phyloP scores from a whole-genome alignment of 2,888 invertebrate species.

The Diarsia dahlii region DNA sequence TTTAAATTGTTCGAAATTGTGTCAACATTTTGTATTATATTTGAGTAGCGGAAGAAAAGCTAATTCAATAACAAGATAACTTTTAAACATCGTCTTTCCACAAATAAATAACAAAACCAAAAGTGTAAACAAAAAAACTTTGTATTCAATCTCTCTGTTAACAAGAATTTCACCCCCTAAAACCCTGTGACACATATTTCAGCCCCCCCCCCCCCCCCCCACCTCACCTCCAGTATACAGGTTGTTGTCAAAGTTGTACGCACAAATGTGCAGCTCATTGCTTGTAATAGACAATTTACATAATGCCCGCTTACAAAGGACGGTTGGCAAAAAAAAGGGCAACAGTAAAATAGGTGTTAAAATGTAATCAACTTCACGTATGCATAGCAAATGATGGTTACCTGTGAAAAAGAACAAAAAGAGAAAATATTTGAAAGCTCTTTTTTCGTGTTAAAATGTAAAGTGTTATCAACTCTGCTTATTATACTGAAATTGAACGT shows the following conservation, averaged over 20 bases:
- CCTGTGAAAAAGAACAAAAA: slow-evolving; percentile 12
- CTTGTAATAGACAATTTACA: slow-evolving; percentile 69
- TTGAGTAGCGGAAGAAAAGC: neutral
- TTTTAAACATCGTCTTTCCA: neutral
- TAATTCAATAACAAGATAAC: slow-evolving; percentile 27
- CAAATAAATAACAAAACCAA: slow-evolving; percentile 16
- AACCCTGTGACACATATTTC: slow-evolving; percentile 19
- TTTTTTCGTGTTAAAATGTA: slow-evolving; percentile 28
- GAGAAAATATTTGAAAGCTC: slow-evolving; percentile 17
- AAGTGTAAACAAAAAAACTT: slow-evolving; percentile 27
- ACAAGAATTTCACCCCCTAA: slow-evolving; percentile 37
- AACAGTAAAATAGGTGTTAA: slow-evolving; percentile 48
- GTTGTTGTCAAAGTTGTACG: slow-evolving; percentile 64
- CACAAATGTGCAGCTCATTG: slow-evolving; percentile 67
- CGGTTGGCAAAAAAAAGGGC: slow-evolving; percentile 53
- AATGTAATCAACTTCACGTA: slow-evolving; percentile 55
- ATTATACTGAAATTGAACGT: slow-evolving; percentile 44
- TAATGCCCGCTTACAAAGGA: slow-evolving; percentile 63
- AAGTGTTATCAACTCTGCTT: slow-evolving; percentile 29
- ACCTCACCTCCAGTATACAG: slow-evolving; percentile 35
- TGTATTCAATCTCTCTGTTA: slow-evolving; percentile 30
- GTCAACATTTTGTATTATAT: neutral
- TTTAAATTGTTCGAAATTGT: neutral
- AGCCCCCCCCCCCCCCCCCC: slow-evolving; percentile 3
- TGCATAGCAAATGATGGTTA: slow-evolving; percentile 41